Base-by-base conservation (phyloP, 2,888 invertebrate genomes). In the Nebria brevicollis region DNA sequence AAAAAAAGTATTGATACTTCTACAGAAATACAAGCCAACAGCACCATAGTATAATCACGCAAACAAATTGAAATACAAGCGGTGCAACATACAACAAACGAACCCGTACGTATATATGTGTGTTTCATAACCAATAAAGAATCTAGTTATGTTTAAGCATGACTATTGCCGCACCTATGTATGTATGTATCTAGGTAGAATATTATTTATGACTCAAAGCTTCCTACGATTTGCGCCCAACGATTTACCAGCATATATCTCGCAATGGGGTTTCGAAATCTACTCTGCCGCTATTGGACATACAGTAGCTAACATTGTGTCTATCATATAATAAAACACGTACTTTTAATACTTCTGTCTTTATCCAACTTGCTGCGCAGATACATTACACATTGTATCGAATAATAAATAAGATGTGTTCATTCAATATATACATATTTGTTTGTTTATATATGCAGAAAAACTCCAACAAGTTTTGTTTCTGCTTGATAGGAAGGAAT, bases 221-320 rank as follows among this genome's bases (percentile, higher is more conserved):
- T 85, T 78, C 85, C 85, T 85, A 85, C 85, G 85, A 85, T 84
- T 85, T 85, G 84, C 85, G 84, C 85, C 82, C 81, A 82, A 76
- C 82, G 83, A 83, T 82, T 54, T 83, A 79, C 82, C 83, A 83
- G 84, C 84, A 85, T 84, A 85, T 84, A 84, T 84, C 84, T 85
- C 85, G 73, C 84, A 82, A 85, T 84, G 80, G 85, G 85, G 84
- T 81, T 81, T 83, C 84, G 84, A 85, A 85, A 83, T 84, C 84
- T 85, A 85, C 84, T 83, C 79, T 77, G 82, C 65, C 54, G 8
- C 54, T 54, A 54, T 54, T 54, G 54, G 54, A 8, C 13, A 13
- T 8, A 54, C 54, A 54, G 54, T 54, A 54, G 54, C 54, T 8
- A 54, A 54, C 54, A 8, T 0, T 54, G 6, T 54, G 8, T 13